Evolutionary conservation across 2,888 invertebrate genomes (phyloP), one percentile per base, ranked within the genome.

Genomic region (Callyntrura guangdongensis): DNA sequence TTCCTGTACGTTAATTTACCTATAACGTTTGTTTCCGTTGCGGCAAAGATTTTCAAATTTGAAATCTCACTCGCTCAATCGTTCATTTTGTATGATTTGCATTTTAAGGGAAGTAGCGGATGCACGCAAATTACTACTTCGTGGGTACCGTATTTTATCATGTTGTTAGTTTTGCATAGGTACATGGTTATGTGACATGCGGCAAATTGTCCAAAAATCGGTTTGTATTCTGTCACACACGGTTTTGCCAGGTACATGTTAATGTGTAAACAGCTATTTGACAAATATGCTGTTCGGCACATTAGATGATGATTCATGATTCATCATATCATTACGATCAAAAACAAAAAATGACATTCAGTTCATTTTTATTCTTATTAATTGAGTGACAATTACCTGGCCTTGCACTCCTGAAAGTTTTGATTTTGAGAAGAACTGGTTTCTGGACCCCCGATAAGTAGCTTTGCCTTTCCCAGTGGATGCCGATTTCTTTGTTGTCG

Each of bases 381-480:
- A 45, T 79, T 47, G 36, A 36, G 14, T 12, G 14, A 67, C 64
- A n/a, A 83, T 85, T 85, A 89, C 89, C 69, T 89, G 89, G 36
- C 89, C 89, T 79, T 89, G 74, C 53, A 77, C 45, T 85, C 89
- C 89, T 36, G 89, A 64, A 14, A 89, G n/a, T 81, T 89, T 89
- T 17, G 77, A 45, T 69, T 89, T 89, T 56, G 89, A 79, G 56
- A 89, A 89, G 69, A 89, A 89, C 59, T 89, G 89, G 59, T 67
- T 89, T 81, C 89, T 85, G 89, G 89, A 89, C 67, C 89, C 89
- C 6, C 89, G 61, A 45, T 89, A 89, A 20, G 89, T 84, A 36
- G 89, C 89, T 85, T 89, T 89, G 27, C 89, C 89, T 79, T 89
- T 89, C 53, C 89, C 89, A 9, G 81, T 47, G 14, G 47, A 27